A percentile compares a stretch with the other conserved stretches of the same genome.
Evolutionary conservation across 1,140 invertebrate genomes (phyloP).

Genomic region (Vanessa tameamea): DNA sequence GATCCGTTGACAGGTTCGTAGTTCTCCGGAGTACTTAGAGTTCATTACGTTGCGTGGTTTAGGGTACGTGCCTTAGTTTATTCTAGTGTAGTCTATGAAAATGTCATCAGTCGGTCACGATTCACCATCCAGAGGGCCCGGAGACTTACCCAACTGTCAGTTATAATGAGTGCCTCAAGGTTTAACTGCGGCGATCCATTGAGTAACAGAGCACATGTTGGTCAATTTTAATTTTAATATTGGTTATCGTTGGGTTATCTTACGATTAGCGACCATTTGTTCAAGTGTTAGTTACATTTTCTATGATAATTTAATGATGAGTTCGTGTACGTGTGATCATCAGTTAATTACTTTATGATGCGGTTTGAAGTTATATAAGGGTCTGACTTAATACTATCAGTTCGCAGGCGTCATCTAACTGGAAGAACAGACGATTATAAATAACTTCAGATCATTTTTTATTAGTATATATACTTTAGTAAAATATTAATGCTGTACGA

Average conservation of each 20-base stretch:
- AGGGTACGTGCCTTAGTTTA: constrained; percentile 20
- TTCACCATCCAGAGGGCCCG: constrained; percentile 17
- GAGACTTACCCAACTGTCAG: constrained; percentile 8
- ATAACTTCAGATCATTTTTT: not conserved
- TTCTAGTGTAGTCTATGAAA: constrained; percentile 10
- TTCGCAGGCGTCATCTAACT: not conserved
- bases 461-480: not conserved
- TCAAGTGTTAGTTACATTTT: not conserved
- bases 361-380: not conserved
- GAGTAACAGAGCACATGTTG: not conserved
- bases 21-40: not conserved
- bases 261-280: not conserved
- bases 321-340: too few relatives aligned
- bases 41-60: constrained; percentile 5
- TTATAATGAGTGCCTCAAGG: not conserved
- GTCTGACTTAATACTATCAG: too few relatives aligned
- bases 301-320: not conserved
- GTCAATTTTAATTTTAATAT: not conserved
- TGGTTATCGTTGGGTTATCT: not conserved
- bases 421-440: not conserved
- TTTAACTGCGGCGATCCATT: not conserved
- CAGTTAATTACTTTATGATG: not conserved
- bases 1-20: constrained; percentile 3
- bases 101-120: constrained; percentile 1
- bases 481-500: too few relatives aligned